Base-by-base conservation (phyloP, 2,113 vertebrate genomes). In the Neoarius graeffei region DNA sequence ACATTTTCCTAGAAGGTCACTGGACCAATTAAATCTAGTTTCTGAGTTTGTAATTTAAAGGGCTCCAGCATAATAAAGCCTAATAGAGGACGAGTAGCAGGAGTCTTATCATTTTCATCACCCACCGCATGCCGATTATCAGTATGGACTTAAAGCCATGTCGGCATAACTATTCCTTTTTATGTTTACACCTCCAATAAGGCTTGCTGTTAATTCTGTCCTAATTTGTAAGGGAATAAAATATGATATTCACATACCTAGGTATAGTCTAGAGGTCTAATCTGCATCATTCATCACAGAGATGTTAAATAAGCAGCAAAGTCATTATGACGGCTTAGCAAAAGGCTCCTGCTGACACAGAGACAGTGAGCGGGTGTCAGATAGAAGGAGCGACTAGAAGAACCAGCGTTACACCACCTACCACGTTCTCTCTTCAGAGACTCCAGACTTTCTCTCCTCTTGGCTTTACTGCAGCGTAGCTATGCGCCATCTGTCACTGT, bases 401-500 rank as follows among this genome's bases (percentile, higher is more conserved):
- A 84, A 87, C 89, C 62, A 80, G 87, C 57, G 67, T 77, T 85
- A 50, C 84, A 89, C 86, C 85, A 86, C 85, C 89, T 87, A 90
- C 90, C 84, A 90, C 73, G 86, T 57, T 83, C 88, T 79, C 89
- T 92, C 91, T 88, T 88, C 83, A 85, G 90, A 88, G 91, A 91
- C 81, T 86, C 87, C 88, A 89, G 85, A 81, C 90, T 85, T 85
- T 87, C 83, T 90, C 91, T 91, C 88, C 86, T 87, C 86, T 85
- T 89, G 87, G 77, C 89, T 82, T 85, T 89, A 59, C 88, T 88
- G 90, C 90, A 91, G 88, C 91, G 89, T 85, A 91, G 89, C 88
- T 88, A 80, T 73, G 62, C 90, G 89, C 91, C 91, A 91, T 92
- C 91, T 91, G 90, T 90, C 85, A 64, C 76, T 87, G 92, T 93